A percentile compares a stretch with the other conserved stretches of the same genome.
These are phyloP conservation scores for Falco naumanni DNA, from an alignment of 2,797 vertebrate species.

Conservation along the genomic window DNA sequence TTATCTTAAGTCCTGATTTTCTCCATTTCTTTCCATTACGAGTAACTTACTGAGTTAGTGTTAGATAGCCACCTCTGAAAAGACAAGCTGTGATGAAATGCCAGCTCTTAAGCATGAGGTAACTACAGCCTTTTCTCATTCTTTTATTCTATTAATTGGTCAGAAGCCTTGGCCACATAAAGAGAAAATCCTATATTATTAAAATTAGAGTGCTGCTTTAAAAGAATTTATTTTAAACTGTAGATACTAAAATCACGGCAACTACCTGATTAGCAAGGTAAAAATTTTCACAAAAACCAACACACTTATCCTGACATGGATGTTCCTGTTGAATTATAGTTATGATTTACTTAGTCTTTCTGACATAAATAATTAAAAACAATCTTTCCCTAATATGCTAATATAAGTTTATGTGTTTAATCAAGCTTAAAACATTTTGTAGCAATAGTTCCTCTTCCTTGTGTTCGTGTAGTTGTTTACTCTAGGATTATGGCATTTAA, in stretches of 20 bases:
- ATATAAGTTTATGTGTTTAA: neutral
- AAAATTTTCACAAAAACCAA: neutral
- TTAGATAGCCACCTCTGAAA: neutral
- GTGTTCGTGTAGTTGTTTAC: neutral
- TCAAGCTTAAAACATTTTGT: neutral
- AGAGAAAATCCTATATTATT: neutral
- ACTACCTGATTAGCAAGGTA: neutral
- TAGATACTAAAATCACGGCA: neutral
- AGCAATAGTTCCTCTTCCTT: neutral
- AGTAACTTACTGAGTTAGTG: neutral
- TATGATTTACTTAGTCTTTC: neutral
- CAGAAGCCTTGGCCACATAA: neutral
- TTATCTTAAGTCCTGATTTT: neutral
- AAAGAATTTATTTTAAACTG: neutral
- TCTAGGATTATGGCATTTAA: neutral
- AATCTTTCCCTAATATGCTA: neutral
- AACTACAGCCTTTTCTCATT: neutral
- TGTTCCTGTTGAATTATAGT: neutral
- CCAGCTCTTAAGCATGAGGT: neutral
- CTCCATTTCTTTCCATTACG: neutral
- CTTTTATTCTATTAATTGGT: neutral
- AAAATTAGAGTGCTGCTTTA: neutral
- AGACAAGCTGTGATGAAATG: neutral
- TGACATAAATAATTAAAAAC: neutral
- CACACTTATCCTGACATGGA: fast-evolving